Percentiles rank a stretch among this genome's conserved stretches.
phyloP scores from a whole-genome alignment of 2,888 invertebrate genomes.

The Saturnia pavonia region DNA sequence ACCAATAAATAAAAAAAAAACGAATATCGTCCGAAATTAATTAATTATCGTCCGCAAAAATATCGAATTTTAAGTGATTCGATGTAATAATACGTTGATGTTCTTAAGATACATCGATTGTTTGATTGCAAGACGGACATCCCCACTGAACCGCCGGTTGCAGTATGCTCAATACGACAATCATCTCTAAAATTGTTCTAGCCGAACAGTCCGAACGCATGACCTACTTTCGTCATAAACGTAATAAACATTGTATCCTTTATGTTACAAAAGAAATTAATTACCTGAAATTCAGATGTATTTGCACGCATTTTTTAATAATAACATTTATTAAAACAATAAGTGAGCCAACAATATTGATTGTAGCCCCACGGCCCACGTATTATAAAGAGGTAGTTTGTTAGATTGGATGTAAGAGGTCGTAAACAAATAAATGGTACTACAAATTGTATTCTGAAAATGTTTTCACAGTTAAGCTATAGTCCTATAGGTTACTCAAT shows the following conservation, averaged over 20 bases:
- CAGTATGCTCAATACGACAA: background rate
- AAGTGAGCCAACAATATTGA: no score
- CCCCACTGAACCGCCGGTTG: background rate
- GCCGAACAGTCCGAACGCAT: background rate
- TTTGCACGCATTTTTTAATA: background rate
- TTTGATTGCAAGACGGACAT: background rate
- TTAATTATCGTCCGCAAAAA: no score
- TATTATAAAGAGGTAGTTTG: no score
- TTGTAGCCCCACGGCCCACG: no score
- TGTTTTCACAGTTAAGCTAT: no score
- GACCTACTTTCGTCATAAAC: slow-evolving; percentile 1
- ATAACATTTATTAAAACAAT: background rate
- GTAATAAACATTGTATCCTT: background rate
- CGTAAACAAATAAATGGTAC: no score
- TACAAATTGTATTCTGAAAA: no score
- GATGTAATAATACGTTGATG: background rate
- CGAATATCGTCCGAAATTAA: background rate
- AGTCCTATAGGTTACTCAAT: no score
- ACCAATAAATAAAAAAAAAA: no score
- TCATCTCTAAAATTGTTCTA: background rate
- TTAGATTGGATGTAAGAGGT: no score
- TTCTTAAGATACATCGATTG: background rate
- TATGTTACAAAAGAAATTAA: background rate
- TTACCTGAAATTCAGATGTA: background rate
- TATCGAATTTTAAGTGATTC: no score